Conservation (phyloP, 2,113 vertebrate genomes). For the Phoenicopterus ruber region DNA sequence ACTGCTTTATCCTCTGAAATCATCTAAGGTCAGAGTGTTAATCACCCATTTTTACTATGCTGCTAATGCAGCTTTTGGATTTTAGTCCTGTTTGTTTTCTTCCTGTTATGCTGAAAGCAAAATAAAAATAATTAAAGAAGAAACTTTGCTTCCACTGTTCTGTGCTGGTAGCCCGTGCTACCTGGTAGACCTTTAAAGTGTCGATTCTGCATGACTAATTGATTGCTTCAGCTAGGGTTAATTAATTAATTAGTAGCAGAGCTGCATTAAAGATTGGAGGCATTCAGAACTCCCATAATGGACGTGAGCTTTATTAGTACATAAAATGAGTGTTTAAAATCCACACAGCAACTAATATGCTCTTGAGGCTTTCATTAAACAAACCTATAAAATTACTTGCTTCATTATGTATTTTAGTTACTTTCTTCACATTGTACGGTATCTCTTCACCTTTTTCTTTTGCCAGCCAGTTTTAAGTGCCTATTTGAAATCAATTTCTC, state of each 20-base stretch:
- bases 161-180: conserved; percentile 7
- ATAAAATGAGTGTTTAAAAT: conserved; percentile 86
- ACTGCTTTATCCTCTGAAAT: neutral
- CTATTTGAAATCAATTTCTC: conserved; percentile 99
- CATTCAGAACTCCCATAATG: conserved; percentile 78
- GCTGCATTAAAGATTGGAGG: conserved; percentile 74
- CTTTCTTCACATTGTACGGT: conserved; percentile 82
- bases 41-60: neutral
- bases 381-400: conserved; percentile 98
- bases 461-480: conserved; percentile 92
- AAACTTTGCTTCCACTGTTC: conserved; percentile 17
- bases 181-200: conserved; percentile 69
- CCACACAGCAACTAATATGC: conserved; percentile 76
- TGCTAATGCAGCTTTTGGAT: neutral
- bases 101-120: neutral
- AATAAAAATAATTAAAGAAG: conserved; percentile 30
- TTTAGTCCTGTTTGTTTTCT: neutral
- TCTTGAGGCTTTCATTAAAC: conserved; percentile 96
- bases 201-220: conserved; percentile 80
- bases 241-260: conserved; percentile 92
- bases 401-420: conserved; percentile 97
- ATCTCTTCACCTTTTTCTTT: conserved; percentile 83
- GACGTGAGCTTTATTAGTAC: conserved; percentile 78
- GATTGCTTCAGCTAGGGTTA: conserved; percentile 82
- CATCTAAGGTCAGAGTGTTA: neutral